phyloP scores from a whole-genome alignment of 2,888 invertebrate species.

The Dolichomitus sp. region DNA sequence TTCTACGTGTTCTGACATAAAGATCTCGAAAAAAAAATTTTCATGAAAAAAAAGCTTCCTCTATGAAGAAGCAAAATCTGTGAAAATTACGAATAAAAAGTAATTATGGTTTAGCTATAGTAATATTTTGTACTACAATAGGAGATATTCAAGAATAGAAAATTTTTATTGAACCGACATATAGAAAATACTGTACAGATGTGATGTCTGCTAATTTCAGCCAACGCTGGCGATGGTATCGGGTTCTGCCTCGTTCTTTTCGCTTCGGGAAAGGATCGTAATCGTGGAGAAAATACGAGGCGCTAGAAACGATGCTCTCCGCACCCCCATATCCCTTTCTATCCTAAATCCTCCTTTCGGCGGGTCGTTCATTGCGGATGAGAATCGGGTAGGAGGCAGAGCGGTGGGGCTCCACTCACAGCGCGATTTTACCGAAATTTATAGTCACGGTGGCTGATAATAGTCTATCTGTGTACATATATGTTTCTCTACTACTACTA shows the following conservation, averaged over 20 bases:
- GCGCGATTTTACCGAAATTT: slow-evolving; percentile 28
- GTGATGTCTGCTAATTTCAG: slow-evolving; percentile 2
- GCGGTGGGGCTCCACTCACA: not conserved
- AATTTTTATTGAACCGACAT: not conserved
- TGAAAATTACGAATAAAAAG: too few species aligned
- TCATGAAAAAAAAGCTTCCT: too few species aligned
- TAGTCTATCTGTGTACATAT: not conserved
- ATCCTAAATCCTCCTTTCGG: slow-evolving; percentile 8
- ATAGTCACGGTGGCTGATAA: slow-evolving; percentile 12
- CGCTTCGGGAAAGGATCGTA: not conserved
- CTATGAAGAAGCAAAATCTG: too few species aligned
- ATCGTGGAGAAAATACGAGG: slow-evolving; percentile 17
- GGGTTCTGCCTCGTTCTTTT: slow-evolving; percentile 13
- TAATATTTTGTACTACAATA: not conserved
- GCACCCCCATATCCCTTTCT: slow-evolving; percentile 10
- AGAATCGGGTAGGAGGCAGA: slow-evolving; percentile 22
- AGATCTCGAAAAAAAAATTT: too few species aligned
- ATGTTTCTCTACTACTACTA: not conserved
- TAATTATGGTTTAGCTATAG: not conserved
- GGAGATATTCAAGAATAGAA: not conserved
- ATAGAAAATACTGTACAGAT: not conserved
- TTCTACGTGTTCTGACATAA: too few species aligned
- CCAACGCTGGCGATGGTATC: not conserved
- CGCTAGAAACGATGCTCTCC: slow-evolving; percentile 34
- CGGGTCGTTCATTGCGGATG: slow-evolving; percentile 28